phyloP scores from a whole-genome alignment of 1,140 invertebrate genomes.

The Drosophila takahashii region DNA sequence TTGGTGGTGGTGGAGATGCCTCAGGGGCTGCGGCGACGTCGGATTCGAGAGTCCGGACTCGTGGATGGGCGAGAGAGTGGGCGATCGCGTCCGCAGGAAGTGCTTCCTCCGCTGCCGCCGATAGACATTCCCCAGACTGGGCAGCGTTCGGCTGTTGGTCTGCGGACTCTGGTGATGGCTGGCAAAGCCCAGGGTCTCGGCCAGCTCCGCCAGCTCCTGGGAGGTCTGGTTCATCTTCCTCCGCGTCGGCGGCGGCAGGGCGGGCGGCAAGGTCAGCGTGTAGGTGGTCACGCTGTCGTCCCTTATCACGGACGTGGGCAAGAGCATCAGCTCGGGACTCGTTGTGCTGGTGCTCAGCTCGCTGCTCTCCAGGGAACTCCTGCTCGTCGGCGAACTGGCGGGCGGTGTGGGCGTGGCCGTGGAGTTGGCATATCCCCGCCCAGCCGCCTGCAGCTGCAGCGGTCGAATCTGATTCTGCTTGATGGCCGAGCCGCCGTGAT shows the following conservation, averaged over 20 bases:
- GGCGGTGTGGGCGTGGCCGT: conserved; percentile 48
- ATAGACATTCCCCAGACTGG: conserved; percentile 67
- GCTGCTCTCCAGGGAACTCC: conserved; percentile 60
- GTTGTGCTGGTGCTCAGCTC: conserved; percentile 82
- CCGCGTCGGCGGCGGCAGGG: conserved; percentile 85
- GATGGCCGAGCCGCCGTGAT: conserved; percentile 45
- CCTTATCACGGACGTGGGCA: conserved; percentile 83
- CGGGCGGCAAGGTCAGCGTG: conserved; percentile 83
- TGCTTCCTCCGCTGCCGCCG: conserved; percentile 84
- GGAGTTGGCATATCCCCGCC: conserved; percentile 43
- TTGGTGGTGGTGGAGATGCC: conserved; percentile 41
- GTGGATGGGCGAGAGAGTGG: conserved; percentile 88
- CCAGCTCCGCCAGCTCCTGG: conserved; percentile 85
- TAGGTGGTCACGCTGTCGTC: conserved; percentile 75
- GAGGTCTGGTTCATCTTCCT: conserved; percentile 84
- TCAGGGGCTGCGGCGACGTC: conserved; percentile 87
- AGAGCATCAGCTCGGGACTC: conserved; percentile 70
- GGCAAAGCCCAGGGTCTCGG: conserved; percentile 85
- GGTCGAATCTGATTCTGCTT: conserved; percentile 84
- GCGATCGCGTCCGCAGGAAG: conserved; percentile 86
- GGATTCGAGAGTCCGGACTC: conserved; percentile 91
- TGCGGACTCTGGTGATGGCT: conserved; percentile 34
- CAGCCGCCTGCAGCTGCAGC: conserved; percentile 62
- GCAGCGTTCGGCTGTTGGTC: conserved; percentile 49
- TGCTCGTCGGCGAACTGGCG: conserved; percentile 60